Evolutionary conservation across 2,113 vertebrate genomes (phyloP).

Genomic region (Rhabdornis inornatus): DNA sequence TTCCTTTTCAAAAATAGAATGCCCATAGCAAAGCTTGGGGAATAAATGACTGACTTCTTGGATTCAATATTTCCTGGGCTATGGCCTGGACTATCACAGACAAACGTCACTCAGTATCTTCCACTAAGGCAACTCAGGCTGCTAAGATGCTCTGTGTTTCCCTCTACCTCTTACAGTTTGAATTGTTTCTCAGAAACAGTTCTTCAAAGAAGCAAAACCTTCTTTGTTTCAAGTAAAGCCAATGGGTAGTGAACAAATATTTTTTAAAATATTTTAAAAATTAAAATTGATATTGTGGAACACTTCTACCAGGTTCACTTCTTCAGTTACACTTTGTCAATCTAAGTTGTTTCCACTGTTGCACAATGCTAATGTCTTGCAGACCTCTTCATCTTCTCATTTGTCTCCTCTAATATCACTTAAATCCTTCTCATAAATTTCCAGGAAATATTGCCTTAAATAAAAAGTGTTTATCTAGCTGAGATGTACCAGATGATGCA

Average conservation of each 20-base stretch:
- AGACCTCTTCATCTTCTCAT: background rate
- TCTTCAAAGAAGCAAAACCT: background rate
- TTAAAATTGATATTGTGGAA: background rate
- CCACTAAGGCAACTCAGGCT: background rate
- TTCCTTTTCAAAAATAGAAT: background rate
- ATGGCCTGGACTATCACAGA: background rate
- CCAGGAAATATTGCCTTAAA: background rate
- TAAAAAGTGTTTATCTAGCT: background rate
- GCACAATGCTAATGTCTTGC: background rate
- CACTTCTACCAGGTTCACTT: background rate
- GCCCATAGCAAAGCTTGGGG: accelerated
- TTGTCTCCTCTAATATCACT: background rate
- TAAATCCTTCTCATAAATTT: background rate
- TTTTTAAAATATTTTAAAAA: background rate
- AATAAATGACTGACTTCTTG: background rate
- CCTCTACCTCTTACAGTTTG: background rate
- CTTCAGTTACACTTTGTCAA: background rate
- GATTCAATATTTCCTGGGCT: background rate
- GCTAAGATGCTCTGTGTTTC: background rate
- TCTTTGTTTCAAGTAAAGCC: background rate
- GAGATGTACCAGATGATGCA: background rate
- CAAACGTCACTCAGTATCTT: background rate
- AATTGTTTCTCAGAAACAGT: background rate
- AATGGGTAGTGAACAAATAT: background rate
- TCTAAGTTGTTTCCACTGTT: background rate